phyloP scores from a whole-genome alignment of 2,113 vertebrate genomes.

The Gila orcuttii region DNA sequence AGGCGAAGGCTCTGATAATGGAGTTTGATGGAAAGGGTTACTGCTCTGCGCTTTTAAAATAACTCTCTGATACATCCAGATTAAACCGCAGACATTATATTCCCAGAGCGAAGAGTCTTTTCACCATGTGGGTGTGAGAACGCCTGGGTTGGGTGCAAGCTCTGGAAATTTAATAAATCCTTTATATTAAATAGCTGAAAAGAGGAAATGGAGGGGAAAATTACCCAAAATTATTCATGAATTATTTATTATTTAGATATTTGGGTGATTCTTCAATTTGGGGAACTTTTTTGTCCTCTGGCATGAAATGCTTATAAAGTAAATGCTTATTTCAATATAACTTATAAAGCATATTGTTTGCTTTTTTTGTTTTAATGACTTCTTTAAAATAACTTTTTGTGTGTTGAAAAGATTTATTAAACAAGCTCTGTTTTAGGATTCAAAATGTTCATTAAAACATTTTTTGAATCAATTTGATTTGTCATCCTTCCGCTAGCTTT shows the following conservation, averaged over 20 bases:
- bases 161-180: not conserved
- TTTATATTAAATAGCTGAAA: not conserved
- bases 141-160: not conserved
- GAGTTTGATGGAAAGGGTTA: not conserved
- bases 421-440: not conserved
- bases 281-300: not conserved
- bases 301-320: not conserved
- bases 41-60: slow-evolving; percentile 6
- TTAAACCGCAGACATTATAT: not conserved
- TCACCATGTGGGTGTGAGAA: not conserved
- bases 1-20: not conserved
- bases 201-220: not conserved
- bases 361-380: not conserved
- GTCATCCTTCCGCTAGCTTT: not conserved
- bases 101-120: not conserved
- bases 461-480: not conserved
- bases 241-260: not conserved
- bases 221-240: not conserved
- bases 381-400: not conserved
- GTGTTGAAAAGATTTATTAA: not conserved
- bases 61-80: slow-evolving; percentile 21
- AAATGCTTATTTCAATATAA: not conserved
- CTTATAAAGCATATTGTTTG: not conserved
- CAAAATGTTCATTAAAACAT: not conserved
- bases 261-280: not conserved